Percentiles rank a stretch among this genome's conserved stretches.
phyloP scores from a whole-genome alignment of 2,797 vertebrate genomes.

The Etheostoma nigrum region DNA sequence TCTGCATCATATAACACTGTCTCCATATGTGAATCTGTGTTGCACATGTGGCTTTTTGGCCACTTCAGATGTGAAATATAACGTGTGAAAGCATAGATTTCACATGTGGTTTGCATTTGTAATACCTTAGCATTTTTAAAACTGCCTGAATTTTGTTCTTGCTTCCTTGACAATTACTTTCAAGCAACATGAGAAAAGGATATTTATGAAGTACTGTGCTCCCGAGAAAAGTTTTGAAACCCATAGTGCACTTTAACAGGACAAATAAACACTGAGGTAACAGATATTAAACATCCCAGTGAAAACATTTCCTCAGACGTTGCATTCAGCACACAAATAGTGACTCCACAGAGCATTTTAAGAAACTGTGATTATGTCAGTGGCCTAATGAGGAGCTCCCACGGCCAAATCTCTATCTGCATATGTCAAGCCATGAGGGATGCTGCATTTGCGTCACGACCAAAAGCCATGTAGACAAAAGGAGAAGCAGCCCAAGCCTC shows the following conservation, averaged over 20 bases:
- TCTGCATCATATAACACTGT: background rate
- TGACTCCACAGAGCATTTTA: background rate
- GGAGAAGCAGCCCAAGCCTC: constrained; percentile 41
- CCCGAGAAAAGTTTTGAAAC: background rate
- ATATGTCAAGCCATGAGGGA: constrained; percentile 24
- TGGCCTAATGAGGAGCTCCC: constrained; percentile 20
- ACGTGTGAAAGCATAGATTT: background rate
- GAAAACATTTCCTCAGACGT: constrained; percentile 11
- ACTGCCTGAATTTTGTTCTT: background rate
- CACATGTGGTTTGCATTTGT: constrained; percentile 13
- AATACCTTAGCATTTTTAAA: background rate
- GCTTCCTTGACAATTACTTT: background rate
- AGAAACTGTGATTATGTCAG: constrained; percentile 15
- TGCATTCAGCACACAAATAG: constrained; percentile 3
- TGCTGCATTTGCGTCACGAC: constrained; percentile 44
- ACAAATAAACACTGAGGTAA: constrained; percentile 34
- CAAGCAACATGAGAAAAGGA: background rate
- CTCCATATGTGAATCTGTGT: background rate
- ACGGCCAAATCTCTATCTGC: constrained; percentile 25
- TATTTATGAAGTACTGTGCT: background rate
- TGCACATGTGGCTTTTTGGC: background rate
- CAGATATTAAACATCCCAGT: constrained; percentile 20
- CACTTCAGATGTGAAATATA: background rate
- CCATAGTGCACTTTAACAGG: background rate
- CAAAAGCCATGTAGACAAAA: constrained; percentile 36